phyloP scores from a whole-genome alignment of 2,888 invertebrate genomes.

The Polydrusus cervinus region DNA sequence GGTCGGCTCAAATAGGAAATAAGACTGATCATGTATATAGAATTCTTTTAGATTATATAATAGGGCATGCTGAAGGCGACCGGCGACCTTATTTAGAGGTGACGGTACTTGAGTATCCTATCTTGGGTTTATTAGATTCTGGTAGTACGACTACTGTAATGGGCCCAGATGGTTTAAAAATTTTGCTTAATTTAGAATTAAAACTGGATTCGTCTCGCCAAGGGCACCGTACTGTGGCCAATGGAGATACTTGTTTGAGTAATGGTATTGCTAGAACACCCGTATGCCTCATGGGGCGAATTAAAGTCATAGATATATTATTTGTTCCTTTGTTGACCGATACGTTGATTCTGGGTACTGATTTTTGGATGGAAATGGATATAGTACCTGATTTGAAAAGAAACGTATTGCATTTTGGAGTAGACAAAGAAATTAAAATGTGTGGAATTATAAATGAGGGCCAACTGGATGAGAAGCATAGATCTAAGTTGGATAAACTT shows the following conservation, averaged over 20 bases:
- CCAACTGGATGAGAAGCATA: not conserved
- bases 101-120: not conserved
- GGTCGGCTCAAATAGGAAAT: no score
- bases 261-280: not conserved
- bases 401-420: conserved; percentile 19
- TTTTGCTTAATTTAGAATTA: not conserved
- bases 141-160: not conserved
- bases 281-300: not conserved
- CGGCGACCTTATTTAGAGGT: no score
- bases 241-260: not conserved
- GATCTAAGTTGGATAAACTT: conserved; percentile 6
- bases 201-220: not conserved
- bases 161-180: not conserved
- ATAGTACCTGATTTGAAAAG: conserved; percentile 2
- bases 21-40: no score
- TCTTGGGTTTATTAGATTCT: not conserved
- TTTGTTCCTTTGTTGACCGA: not conserved
- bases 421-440: not conserved
- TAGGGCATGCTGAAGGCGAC: no score
- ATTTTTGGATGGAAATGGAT: conserved; percentile 3
- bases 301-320: not conserved
- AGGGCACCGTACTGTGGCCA: not conserved
- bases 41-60: no score
- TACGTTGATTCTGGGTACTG: not conserved
- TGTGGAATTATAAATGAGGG: not conserved